A percentile compares a stretch with the other conserved stretches of the same genome.
phyloP scores from a whole-genome alignment of 30 jellyfish, hydroid and myxozoan species.

The Turritopsis rubra region DNA sequence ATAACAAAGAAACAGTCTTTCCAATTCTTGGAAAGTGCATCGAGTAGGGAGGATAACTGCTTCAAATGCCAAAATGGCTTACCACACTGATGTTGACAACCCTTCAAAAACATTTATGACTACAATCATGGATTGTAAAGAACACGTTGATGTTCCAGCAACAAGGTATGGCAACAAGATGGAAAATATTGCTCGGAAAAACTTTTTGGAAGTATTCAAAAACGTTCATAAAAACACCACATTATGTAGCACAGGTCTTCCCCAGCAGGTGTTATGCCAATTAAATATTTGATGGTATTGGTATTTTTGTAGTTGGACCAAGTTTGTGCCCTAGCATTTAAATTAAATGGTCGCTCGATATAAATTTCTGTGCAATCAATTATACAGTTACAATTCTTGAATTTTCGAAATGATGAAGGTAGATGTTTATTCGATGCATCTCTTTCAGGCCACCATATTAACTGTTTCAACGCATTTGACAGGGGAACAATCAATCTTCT shows the following conservation, averaged over 20 bases:
- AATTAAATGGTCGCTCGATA: not conserved
- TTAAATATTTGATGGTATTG: not conserved
- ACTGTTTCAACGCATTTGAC: slow-evolving; percentile 5
- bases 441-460: not conserved
- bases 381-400: slow-evolving; percentile 11
- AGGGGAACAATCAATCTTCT: not conserved
- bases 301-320: slow-evolving; percentile 9
- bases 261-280: slow-evolving; percentile 15
- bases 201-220: not conserved
- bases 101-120: too few relatives aligned
- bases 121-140: too few relatives aligned
- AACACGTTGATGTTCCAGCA: too few relatives aligned
- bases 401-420: slow-evolving; percentile 2
- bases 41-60: too few relatives aligned
- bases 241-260: slow-evolving; percentile 15
- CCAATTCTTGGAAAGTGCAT: too few relatives aligned
- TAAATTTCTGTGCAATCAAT: slow-evolving; percentile 10
- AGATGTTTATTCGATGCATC: not conserved
- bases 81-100: too few relatives aligned
- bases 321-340: slow-evolving; percentile 5
- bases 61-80: too few relatives aligned
- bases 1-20: too few relatives aligned
- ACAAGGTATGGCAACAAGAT: not conserved
- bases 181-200: not conserved
- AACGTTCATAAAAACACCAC: not conserved